A percentile compares a stretch with the other conserved stretches of the same genome.
Conservation (phyloP, 1,140 invertebrate species). For the Asobara japonica region DNA sequence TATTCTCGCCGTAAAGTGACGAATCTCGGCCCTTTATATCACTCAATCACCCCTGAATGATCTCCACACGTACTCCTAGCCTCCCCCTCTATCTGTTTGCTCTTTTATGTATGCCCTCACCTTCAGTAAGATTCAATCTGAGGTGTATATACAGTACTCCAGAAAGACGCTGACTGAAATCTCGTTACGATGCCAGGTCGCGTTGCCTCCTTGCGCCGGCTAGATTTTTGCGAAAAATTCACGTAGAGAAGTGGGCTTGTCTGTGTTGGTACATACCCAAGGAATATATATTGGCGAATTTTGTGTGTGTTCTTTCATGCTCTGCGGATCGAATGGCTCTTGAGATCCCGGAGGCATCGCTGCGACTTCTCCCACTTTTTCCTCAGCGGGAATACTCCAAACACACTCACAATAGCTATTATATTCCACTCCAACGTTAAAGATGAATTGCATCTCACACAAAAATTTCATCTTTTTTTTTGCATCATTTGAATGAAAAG, state of each 20-base stretch:
- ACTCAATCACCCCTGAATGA: background rate
- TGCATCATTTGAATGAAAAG: too few relatives aligned
- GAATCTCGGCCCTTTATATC: background rate
- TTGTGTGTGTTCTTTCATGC: background rate
- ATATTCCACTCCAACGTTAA: too few relatives aligned
- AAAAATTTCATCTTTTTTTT: too few relatives aligned
- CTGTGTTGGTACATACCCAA: background rate
- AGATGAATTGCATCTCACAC: too few relatives aligned
- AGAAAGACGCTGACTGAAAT: slow-evolving; percentile 22
- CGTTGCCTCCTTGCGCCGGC: background rate
- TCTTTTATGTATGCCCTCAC: slow-evolving; percentile 11
- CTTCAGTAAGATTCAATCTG: slow-evolving; percentile 4
- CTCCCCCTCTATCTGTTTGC: background rate
- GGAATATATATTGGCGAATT: slow-evolving; percentile 5
- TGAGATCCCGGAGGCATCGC: background rate
- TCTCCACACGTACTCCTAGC: background rate
- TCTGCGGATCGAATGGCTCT: background rate
- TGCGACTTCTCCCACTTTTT: background rate
- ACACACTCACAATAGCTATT: too few relatives aligned
- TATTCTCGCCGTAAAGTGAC: background rate
- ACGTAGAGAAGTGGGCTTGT: background rate
- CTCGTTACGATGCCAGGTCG: slow-evolving; percentile 17
- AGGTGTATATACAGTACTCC: slow-evolving; percentile 10
- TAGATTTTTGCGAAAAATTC: slow-evolving; percentile 14
- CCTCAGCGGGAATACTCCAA: too few relatives aligned